Evolutionary conservation across 2,113 vertebrate species (phyloP).

Genomic region (Gobiocypris rarus): DNA sequence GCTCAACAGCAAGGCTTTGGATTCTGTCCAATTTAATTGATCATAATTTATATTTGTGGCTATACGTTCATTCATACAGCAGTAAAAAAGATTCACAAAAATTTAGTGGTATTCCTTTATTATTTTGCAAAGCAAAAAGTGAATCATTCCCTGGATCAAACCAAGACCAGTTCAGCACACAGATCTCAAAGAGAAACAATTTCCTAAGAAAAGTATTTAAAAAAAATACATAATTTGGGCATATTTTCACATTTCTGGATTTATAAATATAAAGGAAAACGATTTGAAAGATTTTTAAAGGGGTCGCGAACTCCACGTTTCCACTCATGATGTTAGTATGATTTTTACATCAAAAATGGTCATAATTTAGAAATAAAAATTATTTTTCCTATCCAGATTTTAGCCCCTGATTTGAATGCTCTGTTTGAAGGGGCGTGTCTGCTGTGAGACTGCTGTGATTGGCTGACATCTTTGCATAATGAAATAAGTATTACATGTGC

Average conservation of each 20-base stretch:
- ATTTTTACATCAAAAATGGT: no score
- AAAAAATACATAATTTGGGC: neutral
- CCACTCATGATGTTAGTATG: no score
- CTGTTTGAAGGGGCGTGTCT: no score
- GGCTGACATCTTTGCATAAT: no score
- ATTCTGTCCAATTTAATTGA: constrained; percentile 15
- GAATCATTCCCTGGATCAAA: neutral
- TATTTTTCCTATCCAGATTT: no score
- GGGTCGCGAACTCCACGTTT: no score
- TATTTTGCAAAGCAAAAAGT: neutral
- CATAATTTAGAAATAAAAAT: no score
- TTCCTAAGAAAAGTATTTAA: neutral
- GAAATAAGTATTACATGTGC: no score
- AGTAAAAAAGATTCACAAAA: neutral
- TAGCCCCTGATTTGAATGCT: no score
- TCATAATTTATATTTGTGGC: neutral
- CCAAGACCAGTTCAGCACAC: neutral
- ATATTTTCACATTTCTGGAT: neutral
- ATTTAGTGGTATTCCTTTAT: no score
- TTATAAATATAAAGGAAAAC: neutral
- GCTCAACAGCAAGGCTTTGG: neutral
- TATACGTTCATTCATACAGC: neutral
- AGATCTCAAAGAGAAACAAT: neutral
- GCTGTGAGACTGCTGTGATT: no score
- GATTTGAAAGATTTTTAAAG: neutral